These are phyloP conservation scores for Siniperca chuatsi DNA, from an alignment of 2,113 vertebrate species.

Conservation along the genomic window DNA sequence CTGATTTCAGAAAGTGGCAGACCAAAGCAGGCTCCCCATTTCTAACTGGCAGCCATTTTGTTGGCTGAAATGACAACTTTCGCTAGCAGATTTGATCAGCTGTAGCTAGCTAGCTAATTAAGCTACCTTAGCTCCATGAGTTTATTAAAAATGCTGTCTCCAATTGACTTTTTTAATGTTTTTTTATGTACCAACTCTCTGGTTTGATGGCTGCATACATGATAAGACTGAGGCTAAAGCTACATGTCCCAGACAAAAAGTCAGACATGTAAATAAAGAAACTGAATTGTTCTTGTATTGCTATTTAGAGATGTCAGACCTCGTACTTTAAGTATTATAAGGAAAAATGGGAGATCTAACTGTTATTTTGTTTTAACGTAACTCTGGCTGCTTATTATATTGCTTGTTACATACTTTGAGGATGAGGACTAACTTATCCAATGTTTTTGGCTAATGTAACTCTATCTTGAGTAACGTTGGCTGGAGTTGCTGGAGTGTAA, in stretches of 20 bases:
- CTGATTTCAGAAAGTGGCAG: neutral
- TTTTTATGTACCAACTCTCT: neutral
- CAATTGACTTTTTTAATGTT: too few relatives aligned
- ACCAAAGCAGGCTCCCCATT: conserved; percentile 1
- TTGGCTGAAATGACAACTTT: neutral
- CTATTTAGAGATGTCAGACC: neutral
- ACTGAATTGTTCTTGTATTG: neutral
- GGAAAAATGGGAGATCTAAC: neutral
- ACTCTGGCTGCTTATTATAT: neutral
- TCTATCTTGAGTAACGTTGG: neutral
- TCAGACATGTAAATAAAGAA: neutral
- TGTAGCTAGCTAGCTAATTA: neutral
- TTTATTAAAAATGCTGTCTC: neutral
- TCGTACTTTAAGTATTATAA: neutral
- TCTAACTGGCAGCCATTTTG: neutral
- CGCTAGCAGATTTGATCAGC: neutral
- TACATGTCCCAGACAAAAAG: neutral
- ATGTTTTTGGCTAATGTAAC: neutral
- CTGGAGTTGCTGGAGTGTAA: neutral
- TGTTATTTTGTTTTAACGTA: neutral
- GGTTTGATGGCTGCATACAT: neutral
- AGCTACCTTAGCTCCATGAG: neutral
- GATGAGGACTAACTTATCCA: neutral
- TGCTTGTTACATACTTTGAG: neutral
- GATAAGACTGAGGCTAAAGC: neutral